These are phyloP conservation scores for Petrocephalus schoutedeni DNA, from an alignment of 2,797 vertebrate genomes.

Conservation along the genomic window DNA sequence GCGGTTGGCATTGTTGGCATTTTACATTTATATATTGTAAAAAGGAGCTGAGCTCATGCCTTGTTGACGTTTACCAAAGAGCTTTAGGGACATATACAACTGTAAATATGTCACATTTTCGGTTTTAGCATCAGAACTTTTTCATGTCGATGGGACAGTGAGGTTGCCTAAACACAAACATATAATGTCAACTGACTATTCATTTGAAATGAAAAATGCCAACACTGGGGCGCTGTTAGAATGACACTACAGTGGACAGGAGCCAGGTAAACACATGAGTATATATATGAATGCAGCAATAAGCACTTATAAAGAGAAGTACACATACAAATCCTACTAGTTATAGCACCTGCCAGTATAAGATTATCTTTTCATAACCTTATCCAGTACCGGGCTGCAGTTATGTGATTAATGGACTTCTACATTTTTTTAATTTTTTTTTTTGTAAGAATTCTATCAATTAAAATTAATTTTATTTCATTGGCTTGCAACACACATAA, in stretches of 20 bases:
- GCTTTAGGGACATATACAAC: background rate
- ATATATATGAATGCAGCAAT: background rate
- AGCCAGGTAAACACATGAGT: background rate
- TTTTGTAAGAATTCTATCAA: slow-evolving; percentile 8
- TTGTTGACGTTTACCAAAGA: background rate
- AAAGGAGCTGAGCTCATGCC: background rate
- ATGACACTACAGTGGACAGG: background rate
- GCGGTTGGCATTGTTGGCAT: background rate
- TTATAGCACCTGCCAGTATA: background rate
- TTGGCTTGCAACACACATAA: background rate
- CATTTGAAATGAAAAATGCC: slow-evolving; percentile 7
- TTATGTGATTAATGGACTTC: slow-evolving; percentile 11
- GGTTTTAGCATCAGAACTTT: background rate
- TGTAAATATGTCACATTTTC: background rate
- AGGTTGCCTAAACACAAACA: background rate
- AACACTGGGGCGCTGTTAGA: background rate
- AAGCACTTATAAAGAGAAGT: background rate
- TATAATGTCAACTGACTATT: background rate
- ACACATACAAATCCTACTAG: background rate
- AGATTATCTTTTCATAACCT: background rate
- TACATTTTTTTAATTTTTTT: background rate
- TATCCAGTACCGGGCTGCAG: background rate
- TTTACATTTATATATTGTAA: background rate
- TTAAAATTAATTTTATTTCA: background rate
- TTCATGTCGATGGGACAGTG: background rate